Base-by-base conservation (phyloP, 2,797 vertebrate species). In the Numenius phaeopus region DNA sequence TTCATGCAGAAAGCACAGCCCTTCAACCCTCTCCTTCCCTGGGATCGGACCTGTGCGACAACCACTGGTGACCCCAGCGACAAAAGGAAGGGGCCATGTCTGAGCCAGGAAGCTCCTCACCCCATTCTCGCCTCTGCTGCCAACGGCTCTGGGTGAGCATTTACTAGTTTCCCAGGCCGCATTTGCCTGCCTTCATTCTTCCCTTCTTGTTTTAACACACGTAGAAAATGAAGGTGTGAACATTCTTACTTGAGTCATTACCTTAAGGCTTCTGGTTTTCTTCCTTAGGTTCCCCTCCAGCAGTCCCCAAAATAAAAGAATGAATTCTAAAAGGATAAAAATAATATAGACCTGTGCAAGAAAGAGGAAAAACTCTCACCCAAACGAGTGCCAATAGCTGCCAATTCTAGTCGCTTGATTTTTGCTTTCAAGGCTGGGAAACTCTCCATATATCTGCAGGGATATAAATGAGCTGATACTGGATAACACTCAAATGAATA, bases 391-490 rank as follows among this genome's bases (percentile, higher is more conserved):
- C 81, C 92, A 96, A 71, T 50, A 92, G 75, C 93, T 96, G 83
- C 86, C 93, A 96, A 77, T 89, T 89, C 88, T 70, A 78, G 67
- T 87, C 67, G 85, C 93, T 93, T 90, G 81, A 92, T 96, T 97
- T 95, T 90, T 90, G 59, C 87, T 93, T 97, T 96, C 81, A 97
- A 94, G 86, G 52, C 89, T 94, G 96, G 88, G 93, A 96, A 97
- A n/a, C n/a, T 90, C 64, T 94, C 95, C 96, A 97, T 95, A 90
- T 97, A 87, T 90, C 95, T 96, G 84, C 87, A 86, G 78, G 92
- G 91, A 87, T 94, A 92, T 73, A 94, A 95, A 90, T 0, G 79
- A 94, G 90, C 79, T 91, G 92, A 92, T 96, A 70, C 83, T 86
- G 80, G 70, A 83, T 94, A 96, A 75, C 77, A 57, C 37, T 96